phyloP scores from a whole-genome alignment of 2,797 vertebrate species.

The Atherinosoma microstoma region DNA sequence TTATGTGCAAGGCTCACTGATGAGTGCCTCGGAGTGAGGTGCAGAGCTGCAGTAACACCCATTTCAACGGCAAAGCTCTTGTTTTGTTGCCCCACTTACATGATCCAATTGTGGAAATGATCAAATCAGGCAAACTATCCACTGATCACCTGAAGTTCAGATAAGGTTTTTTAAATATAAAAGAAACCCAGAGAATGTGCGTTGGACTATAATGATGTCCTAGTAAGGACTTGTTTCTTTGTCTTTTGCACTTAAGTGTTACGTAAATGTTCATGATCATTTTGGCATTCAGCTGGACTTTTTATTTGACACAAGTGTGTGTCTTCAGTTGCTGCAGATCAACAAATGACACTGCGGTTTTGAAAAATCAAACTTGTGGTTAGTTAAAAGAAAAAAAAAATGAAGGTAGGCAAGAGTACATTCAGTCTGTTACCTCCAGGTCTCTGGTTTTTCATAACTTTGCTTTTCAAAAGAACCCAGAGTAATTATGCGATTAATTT shows the following conservation, averaged over 20 bases:
- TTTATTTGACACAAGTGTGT: background rate
- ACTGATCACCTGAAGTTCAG: background rate
- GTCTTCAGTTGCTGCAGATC: background rate
- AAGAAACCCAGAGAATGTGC: background rate
- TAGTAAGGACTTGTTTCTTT: conserved; percentile 7
- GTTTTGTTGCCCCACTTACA: background rate
- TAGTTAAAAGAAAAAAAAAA: too few relatives aligned
- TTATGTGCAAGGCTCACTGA: background rate
- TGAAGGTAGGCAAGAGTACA: background rate
- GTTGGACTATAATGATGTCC: background rate
- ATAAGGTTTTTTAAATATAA: background rate
- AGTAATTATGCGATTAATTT: conserved; percentile 2
- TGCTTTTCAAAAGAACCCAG: background rate
- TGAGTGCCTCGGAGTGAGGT: background rate
- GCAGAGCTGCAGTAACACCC: background rate
- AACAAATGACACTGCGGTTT: background rate
- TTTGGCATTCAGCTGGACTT: background rate
- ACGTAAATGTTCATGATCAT: background rate
- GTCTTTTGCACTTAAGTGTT: background rate
- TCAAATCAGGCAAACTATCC: background rate
- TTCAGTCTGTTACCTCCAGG: background rate
- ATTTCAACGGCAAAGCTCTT: background rate
- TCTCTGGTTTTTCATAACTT: background rate
- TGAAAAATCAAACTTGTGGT: background rate
- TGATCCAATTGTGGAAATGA: background rate